phyloP scores from a whole-genome alignment of 2,888 invertebrate species.

The Mongoloraphidia duomilia region DNA sequence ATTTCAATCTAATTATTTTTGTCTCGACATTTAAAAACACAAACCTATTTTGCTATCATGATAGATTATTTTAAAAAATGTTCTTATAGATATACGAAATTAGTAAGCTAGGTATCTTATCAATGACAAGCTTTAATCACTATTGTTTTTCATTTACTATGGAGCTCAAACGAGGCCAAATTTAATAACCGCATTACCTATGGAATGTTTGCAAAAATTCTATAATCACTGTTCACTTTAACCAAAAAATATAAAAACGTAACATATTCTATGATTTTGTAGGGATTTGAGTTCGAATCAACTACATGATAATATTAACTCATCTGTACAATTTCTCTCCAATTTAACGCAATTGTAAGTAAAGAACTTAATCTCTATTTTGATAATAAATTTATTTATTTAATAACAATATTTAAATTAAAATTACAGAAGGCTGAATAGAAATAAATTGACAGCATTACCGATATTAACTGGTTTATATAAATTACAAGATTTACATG shows the following conservation, averaged over 20 bases:
- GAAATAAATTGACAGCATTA: slow-evolving; percentile 39
- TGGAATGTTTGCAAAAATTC: no score
- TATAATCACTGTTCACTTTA: background rate
- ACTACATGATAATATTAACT: slow-evolving; percentile 32
- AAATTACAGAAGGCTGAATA: slow-evolving; percentile 35
- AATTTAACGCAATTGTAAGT: slow-evolving; percentile 36
- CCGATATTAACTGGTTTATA: slow-evolving; percentile 27
- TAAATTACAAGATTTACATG: slow-evolving; percentile 11
- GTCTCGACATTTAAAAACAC: background rate
- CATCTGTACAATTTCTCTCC: slow-evolving; percentile 32
- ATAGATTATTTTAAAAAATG: no score
- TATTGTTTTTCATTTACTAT: no score
- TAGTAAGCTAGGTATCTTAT: no score
- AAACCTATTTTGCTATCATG: background rate
- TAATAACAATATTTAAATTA: slow-evolving; percentile 12
- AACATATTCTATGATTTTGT: slow-evolving; percentile 18
- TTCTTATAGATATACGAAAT: no score
- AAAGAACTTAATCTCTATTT: slow-evolving; percentile 32
- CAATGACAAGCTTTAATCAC: no score
- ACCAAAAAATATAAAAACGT: slow-evolving; percentile 1
- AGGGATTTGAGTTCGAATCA: slow-evolving; percentile 44
- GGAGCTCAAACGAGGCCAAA: no score
- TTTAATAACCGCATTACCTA: no score
- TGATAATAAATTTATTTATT: slow-evolving; percentile 27
- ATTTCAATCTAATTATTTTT: background rate